Evolutionary conservation across 2,113 vertebrate genomes (phyloP), one percentile per base, ranked within the genome.

Genomic region (Phaetusa simplex): DNA sequence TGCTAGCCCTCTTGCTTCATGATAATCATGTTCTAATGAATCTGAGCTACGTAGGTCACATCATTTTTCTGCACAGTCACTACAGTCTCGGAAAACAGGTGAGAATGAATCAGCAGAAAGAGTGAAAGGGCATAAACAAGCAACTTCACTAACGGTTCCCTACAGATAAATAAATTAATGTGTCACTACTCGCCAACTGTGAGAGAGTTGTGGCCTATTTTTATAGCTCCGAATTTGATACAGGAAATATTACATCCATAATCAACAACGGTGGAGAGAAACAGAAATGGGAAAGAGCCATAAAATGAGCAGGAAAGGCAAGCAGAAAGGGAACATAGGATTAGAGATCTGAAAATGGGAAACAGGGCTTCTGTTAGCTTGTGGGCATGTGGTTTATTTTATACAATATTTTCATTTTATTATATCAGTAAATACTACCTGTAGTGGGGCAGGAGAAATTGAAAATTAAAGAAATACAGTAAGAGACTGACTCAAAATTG

Each of bases 271-370:
- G 24, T 70, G 87, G 81, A 94, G 56, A 76, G 73, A 90, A 96
- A 91, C 0, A 65, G 73, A 87, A 55, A 87, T 14, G 45, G 78
- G 55, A 58, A 50, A n/a, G 18, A 82, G 58, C 36, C 52, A 85
- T 55, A 93, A 96, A 97, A 95, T 19, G 66, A 95, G 49, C 77
- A 93, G 55, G 62, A 72, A 91, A 91, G 36, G 58, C 70, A 90
- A 69, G 52, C 45, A 87, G 69, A 76, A 82, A 88, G 14, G 27
- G 65, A 93, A 94, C 30, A 42, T 62, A 53, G 61, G 12, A 8
- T 69, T 52, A 91, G 49, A 82, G 12, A 42, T 19, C 58, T 86
- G 67, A 65, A 84, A 95, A 77, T 14, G n/a, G 36, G 19, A 32
- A 93, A 77, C 5, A 21, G n/a, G 13, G 24, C 20, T 95, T 82